Percentiles rank a stretch among this genome's conserved stretches.
phyloP scores from a whole-genome alignment of 2,797 vertebrate species.

The Sebastes vulpes region DNA sequence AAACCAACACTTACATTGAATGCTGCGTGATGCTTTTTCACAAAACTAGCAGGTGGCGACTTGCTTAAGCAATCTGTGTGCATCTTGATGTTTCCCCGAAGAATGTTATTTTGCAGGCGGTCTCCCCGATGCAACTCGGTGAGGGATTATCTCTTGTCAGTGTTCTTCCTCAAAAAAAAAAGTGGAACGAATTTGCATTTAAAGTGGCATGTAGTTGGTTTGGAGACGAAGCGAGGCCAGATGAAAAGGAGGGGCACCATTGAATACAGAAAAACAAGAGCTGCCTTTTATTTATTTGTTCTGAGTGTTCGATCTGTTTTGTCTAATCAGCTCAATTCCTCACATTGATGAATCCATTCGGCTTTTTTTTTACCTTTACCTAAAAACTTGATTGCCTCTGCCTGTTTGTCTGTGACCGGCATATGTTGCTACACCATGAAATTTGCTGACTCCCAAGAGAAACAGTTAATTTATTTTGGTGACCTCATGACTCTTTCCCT shows the following conservation, averaged over 20 bases:
- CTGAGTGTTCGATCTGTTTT: conserved; percentile 46
- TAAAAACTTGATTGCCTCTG: conserved; percentile 16
- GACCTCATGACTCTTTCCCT: conserved; percentile 20
- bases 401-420: conserved; percentile 6
- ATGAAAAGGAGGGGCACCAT: conserved; percentile 49
- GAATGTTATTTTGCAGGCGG: conserved; percentile 72
- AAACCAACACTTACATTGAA: conserved; percentile 74
- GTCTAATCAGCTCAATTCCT: conserved; percentile 45
- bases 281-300: conserved; percentile 63
- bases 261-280: conserved; percentile 64
- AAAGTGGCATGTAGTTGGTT: conserved; percentile 79
- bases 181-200: conserved; percentile 80
- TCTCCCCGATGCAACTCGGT: conserved; percentile 63
- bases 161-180: conserved; percentile 59
- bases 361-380: conserved; percentile 5
- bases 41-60: conserved; percentile 73
- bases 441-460: background rate
- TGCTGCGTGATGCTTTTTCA: conserved; percentile 64
- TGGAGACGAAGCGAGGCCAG: conserved; percentile 56
- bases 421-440: conserved; percentile 24
- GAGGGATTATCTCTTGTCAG: conserved; percentile 80
- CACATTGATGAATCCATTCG: conserved; percentile 29
- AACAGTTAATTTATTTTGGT: conserved; percentile 11
- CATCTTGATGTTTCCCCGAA: conserved; percentile 68
- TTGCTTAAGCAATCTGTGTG: conserved; percentile 75